Percentiles rank a stretch among this genome's conserved stretches.
These are phyloP conservation scores for Staurois parvus DNA, from an alignment of 2,797 vertebrate genomes.

Conservation along the genomic window DNA sequence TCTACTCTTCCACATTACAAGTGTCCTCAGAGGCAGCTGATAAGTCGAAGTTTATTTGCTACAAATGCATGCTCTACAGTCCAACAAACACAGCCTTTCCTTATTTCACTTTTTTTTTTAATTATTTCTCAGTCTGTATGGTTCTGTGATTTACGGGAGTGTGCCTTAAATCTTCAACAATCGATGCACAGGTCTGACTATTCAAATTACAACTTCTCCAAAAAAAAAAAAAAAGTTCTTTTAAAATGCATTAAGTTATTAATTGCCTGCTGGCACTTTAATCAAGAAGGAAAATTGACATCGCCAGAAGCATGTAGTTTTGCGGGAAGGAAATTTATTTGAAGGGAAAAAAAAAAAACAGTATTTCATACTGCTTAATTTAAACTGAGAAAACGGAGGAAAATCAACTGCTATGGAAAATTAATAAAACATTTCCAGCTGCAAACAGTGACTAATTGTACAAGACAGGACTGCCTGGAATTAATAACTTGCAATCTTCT, in stretches of 20 bases:
- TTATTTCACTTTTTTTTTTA: slow-evolving; percentile 68
- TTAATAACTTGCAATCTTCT: slow-evolving; percentile 89
- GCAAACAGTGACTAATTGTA: slow-evolving; percentile 91
- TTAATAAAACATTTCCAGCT: slow-evolving; percentile 87
- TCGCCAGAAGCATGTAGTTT: slow-evolving; percentile 83
- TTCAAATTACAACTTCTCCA: slow-evolving; percentile 82
- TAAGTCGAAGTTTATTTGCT: slow-evolving; percentile 62
- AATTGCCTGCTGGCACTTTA: slow-evolving; percentile 87
- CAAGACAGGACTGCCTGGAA: slow-evolving; percentile 86
- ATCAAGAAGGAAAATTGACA: slow-evolving; percentile 87
- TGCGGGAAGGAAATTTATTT: slow-evolving; percentile 85
- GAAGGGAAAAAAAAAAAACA: slow-evolving; percentile 74
- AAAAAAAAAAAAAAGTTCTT: slow-evolving; percentile 87
- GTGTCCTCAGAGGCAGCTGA: slow-evolving; percentile 49
- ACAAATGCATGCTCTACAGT: slow-evolving; percentile 26
- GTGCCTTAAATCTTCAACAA: slow-evolving; percentile 81
- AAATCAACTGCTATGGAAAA: slow-evolving; percentile 85
- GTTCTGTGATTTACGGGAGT: slow-evolving; percentile 74
- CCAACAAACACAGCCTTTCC: slow-evolving; percentile 61
- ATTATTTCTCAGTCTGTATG: slow-evolving; percentile 63
- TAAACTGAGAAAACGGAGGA: slow-evolving; percentile 84
- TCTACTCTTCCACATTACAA: slow-evolving; percentile 52
- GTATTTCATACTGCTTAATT: slow-evolving; percentile 86
- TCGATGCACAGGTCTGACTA: slow-evolving; percentile 83
- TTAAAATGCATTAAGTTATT: slow-evolving; percentile 90